Conservation (phyloP, 2,888 invertebrate genomes). For the Acanthococcus lagerstroemiae region DNA sequence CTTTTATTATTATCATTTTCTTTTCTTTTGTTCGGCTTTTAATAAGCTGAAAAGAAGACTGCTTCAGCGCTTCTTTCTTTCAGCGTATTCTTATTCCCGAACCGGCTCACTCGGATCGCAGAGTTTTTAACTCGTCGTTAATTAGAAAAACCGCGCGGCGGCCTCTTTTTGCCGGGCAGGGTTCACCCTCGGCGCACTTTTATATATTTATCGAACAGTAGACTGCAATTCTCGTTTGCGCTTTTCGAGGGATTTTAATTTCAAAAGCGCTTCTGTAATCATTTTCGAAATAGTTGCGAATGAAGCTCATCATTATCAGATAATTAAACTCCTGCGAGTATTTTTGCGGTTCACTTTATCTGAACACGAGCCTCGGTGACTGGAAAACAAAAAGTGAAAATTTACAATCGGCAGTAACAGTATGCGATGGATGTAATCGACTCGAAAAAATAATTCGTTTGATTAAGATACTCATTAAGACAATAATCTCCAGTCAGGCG, state of each 20-base stretch:
- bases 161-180: no score
- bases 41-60: constrained; percentile 20
- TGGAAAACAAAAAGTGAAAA: no score
- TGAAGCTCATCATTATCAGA: neutral
- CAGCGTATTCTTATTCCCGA: neutral
- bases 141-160: neutral
- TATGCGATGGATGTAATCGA: no score
- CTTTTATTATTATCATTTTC: constrained; percentile 23
- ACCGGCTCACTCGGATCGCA: neutral
- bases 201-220: no score
- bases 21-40: constrained; percentile 27
- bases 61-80: neutral
- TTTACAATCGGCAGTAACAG: no score
- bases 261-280: neutral
- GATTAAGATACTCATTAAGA: no score
- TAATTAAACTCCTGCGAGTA: no score
- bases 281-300: neutral
- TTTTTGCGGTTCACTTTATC: no score
- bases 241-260: neutral
- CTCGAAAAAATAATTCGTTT: no score
- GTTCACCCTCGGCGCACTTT: neutral
- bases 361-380: no score
- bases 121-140: neutral
- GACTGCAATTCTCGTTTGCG: neutral
- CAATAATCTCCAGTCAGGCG: no score